A percentile compares a stretch with the other conserved stretches of the same genome.
Conservation (phyloP, 1,140 invertebrate species). For the Trinorchestia longiramus region DNA sequence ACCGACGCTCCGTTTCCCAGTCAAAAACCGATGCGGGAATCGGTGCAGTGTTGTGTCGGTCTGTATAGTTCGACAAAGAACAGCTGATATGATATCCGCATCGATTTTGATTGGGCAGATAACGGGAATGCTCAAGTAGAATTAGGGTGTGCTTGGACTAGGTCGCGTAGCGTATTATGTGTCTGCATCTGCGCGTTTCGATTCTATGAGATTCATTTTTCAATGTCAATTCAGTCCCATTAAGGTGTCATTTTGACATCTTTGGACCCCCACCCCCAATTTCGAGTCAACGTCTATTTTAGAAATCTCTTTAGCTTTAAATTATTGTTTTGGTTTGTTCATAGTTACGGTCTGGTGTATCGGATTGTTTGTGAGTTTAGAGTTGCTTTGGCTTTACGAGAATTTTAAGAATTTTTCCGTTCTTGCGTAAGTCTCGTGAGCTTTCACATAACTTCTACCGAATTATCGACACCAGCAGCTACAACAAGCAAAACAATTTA, state of each 20-base stretch:
- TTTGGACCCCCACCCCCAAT: too few relatives aligned
- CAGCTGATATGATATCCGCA: neutral
- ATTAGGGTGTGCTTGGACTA: constrained; percentile 33
- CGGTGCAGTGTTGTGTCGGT: neutral
- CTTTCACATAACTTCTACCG: neutral
- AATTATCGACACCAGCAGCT: neutral
- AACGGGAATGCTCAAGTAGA: constrained; percentile 48
- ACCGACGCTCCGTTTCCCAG: neutral
- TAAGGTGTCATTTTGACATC: too few relatives aligned
- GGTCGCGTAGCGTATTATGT: neutral
- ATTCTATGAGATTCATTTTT: neutral
- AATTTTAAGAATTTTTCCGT: neutral
- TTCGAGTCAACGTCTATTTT: neutral
- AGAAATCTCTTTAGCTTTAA: constrained; percentile 2
- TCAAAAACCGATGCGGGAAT: neutral
- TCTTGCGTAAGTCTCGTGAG: neutral
- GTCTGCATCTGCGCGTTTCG: neutral
- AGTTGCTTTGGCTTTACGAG: neutral
- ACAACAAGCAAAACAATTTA: neutral
- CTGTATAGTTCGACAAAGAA: neutral
- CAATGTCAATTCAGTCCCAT: neutral
- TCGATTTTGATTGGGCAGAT: neutral
- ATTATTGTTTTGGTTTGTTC: neutral
- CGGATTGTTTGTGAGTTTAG: neutral
- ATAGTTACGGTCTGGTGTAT: neutral